phyloP scores from a whole-genome alignment of 2,113 vertebrate genomes.

The Pachyramphus minor region DNA sequence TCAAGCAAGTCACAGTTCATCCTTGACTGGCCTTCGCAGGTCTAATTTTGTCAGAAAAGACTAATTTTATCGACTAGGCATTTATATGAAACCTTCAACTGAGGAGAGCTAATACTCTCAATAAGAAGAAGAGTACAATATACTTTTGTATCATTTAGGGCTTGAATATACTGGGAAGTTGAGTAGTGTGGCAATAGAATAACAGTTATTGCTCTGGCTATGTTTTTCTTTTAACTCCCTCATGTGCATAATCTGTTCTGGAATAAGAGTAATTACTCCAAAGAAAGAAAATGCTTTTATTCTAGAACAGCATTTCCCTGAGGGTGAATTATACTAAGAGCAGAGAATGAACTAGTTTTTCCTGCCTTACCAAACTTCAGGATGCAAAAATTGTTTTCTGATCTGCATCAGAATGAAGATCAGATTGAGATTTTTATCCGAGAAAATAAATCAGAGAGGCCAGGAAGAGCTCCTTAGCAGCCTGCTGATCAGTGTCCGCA shows the following conservation, averaged over 20 bases:
- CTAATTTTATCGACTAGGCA: background rate
- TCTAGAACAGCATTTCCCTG: constrained; percentile 39
- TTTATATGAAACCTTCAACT: background rate
- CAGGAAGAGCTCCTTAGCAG: background rate
- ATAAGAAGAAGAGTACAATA: background rate
- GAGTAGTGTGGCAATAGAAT: background rate
- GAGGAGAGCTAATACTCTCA: background rate
- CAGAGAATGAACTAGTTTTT: constrained; percentile 24
- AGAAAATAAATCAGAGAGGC: background rate
- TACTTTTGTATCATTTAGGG: background rate
- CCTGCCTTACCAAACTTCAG: background rate
- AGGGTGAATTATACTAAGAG: constrained; percentile 11
- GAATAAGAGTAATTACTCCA: constrained; percentile 49
- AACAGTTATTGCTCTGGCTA: constrained; percentile 19
- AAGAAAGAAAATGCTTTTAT: constrained; percentile 40
- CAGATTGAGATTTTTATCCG: background rate
- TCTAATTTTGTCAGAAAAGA: background rate
- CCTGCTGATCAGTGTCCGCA: background rate
- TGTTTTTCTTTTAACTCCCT: constrained; percentile 17
- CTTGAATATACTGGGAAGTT: background rate
- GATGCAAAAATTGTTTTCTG: constrained; percentile 20
- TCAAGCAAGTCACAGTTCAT: rapidly evolving
- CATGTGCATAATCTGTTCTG: constrained; percentile 30
- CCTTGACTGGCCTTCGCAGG: background rate
- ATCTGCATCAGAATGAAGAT: background rate